Percentiles rank a stretch among this genome's conserved stretches.
phyloP scores from a whole-genome alignment of 2,888 invertebrate species.

The Sycophila texana region DNA sequence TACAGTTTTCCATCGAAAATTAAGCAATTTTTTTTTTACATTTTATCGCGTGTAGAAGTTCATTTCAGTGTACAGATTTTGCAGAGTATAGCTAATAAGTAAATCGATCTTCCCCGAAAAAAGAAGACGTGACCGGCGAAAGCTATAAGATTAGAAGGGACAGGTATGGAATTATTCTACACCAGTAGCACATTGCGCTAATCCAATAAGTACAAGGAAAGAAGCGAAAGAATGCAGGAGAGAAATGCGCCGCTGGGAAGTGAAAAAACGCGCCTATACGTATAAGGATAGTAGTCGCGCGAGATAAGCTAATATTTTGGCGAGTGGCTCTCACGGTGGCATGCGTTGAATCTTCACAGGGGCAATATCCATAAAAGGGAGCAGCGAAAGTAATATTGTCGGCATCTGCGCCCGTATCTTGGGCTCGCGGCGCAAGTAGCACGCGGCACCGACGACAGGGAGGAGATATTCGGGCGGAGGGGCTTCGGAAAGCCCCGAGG shows the following conservation, averaged over 20 bases:
- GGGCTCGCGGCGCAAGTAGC: background rate
- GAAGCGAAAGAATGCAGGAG: background rate
- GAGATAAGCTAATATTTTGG: slow-evolving; percentile 48
- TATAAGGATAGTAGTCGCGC: slow-evolving; percentile 2
- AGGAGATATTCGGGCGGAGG: too few relatives aligned
- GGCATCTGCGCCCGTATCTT: slow-evolving; percentile 67
- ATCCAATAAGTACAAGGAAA: slow-evolving; percentile 26
- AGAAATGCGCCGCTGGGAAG: background rate
- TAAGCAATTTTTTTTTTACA: too few relatives aligned
- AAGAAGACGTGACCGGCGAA: too few relatives aligned
- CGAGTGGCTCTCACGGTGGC: slow-evolving; percentile 27
- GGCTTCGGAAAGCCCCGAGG: background rate
- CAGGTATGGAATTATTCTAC: background rate
- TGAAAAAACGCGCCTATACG: background rate
- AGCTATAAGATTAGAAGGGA: background rate
- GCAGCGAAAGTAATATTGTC: slow-evolving; percentile 72
- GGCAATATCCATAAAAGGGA: slow-evolving; percentile 74
- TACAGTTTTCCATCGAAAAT: too few relatives aligned
- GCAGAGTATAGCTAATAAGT: too few relatives aligned
- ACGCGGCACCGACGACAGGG: slow-evolving; percentile 37
- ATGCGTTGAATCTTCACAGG: slow-evolving; percentile 57
- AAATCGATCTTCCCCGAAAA: too few relatives aligned
- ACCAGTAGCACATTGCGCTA: background rate
- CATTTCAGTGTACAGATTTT: too few relatives aligned
- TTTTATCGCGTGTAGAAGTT: too few relatives aligned